Evolutionary conservation across 2,797 vertebrate species (phyloP).

Genomic region (Clarias fuscus): DNA sequence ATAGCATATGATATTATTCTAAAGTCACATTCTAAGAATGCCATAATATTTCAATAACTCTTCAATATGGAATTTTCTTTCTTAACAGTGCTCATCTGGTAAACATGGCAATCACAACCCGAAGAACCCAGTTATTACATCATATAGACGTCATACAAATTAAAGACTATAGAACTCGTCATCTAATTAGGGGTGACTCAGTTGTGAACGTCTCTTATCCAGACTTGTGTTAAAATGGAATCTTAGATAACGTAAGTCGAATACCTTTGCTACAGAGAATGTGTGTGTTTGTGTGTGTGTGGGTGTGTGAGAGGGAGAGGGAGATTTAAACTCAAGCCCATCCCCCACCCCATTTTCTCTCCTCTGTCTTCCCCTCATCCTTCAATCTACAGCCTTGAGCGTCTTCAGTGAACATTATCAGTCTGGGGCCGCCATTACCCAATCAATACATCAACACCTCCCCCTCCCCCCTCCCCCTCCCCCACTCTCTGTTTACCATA

Average conservation of each 20-base stretch:
- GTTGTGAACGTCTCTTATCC: not conserved
- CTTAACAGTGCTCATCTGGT: not conserved
- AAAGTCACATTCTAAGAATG: not conserved
- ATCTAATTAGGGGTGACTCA: not conserved
- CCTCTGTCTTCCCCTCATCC: slow-evolving; percentile 23
- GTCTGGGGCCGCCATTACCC: slow-evolving; percentile 18
- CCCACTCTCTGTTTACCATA: not conserved
- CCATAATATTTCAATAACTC: not conserved
- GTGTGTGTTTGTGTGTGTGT: not conserved
- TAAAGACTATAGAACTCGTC: no score
- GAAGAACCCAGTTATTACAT: not conserved
- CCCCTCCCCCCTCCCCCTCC: not conserved
- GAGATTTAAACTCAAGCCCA: not conserved
- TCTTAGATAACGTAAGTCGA: not conserved
- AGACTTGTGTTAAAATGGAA: not conserved
- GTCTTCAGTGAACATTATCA: slow-evolving; percentile 7
- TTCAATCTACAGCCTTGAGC: slow-evolving; percentile 23
- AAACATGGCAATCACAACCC: no score
- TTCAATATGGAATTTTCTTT: not conserved
- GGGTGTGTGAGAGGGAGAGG: not conserved
- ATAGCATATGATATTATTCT: not conserved
- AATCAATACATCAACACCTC: slow-evolving; percentile 26
- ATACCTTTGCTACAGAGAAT: not conserved
- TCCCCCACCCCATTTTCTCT: slow-evolving; percentile 2
- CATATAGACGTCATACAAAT: not conserved